Evolutionary conservation across 1,140 invertebrate species (phyloP), one percentile per base, ranked within the genome.

Genomic region (Colletes gigas): DNA sequence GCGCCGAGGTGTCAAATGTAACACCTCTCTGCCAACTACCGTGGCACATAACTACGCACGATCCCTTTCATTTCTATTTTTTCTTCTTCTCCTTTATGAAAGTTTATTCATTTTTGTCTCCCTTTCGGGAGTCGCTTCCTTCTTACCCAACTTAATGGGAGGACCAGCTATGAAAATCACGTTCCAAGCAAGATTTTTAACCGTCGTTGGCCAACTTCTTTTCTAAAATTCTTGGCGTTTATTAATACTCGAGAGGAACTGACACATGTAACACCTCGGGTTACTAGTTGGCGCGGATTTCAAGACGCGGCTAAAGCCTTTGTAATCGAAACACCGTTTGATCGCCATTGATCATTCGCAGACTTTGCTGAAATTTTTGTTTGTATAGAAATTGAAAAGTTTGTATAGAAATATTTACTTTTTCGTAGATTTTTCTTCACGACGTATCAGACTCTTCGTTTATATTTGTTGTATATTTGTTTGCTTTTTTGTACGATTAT

Each of bases 1-100:
- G 70, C 78, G 75, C 77, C 65, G 78, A 93, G 91, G 92, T 93
- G 92, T 92, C 91, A 92, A 93, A 93, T 93, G 88, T 93, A 91
- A 88, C 93, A 93, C 88, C 83, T 85, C 85, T 87, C 83, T 88
- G 93, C 89, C 92, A 93, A 93, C 92, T 93, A 93, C 92, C 78
- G 93, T 90, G 82, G 90, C 91, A 88, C 89, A 91, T 90, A 90
- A 81, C 82, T 90, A 90, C 88, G 88, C 90, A 88, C 89, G 90
- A 90, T 86, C 86, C 78, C 75, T 68, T 85, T 80, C 84, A 73
- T 78, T 54, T 70, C 68, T 71, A 60, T 67, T 77, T 67, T 83
- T 66, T 54, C 66, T 62, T 78, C 78, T 76, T 82, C 68, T 84
- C 57, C 62, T 87, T 84, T 67, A 81, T 83, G 71, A 85, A 81